A percentile compares a stretch with the other conserved stretches of the same genome.
phyloP scores from a whole-genome alignment of 2,797 vertebrate genomes.

The Scleropages formosus region DNA sequence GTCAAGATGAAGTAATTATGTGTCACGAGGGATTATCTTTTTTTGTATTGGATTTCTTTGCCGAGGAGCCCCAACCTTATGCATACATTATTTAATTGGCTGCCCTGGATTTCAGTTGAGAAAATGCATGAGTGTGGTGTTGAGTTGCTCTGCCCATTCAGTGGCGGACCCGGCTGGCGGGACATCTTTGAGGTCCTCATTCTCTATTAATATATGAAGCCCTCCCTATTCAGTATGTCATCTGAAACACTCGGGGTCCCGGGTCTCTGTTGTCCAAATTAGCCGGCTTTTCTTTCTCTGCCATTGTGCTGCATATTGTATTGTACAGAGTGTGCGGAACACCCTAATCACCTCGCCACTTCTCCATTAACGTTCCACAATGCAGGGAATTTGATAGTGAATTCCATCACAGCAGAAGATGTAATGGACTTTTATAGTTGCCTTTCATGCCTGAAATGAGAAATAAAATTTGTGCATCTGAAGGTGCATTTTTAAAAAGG shows the following conservation, averaged over 20 bases:
- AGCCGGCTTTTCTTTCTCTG: slow-evolving; percentile 48
- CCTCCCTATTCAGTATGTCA: slow-evolving; percentile 63
- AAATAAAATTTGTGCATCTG: neutral
- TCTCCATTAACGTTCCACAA: slow-evolving; percentile 43
- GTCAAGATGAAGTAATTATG: slow-evolving; percentile 43
- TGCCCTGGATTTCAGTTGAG: slow-evolving; percentile 75
- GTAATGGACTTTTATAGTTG: neutral
- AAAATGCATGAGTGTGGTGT: slow-evolving; percentile 78
- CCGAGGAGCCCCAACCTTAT: slow-evolving; percentile 60
- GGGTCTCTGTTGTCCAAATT: slow-evolving; percentile 52
- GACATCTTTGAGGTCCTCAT: slow-evolving; percentile 70
- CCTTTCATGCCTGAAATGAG: neutral
- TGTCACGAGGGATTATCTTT: slow-evolving; percentile 55
- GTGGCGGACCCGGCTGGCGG: slow-evolving; percentile 41
- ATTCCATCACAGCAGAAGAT: slow-evolving; percentile 6
- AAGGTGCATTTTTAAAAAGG: neutral
- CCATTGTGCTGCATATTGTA: slow-evolving; percentile 35
- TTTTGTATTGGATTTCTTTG: slow-evolving; percentile 65
- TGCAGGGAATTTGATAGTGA: slow-evolving; percentile 24
- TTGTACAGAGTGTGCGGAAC: slow-evolving; percentile 21
- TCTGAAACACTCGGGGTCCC: slow-evolving; percentile 61
- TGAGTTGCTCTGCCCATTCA: slow-evolving; percentile 73
- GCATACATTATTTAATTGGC: slow-evolving; percentile 77
- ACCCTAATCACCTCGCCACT: slow-evolving; percentile 50
- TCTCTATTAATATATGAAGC: slow-evolving; percentile 72